phyloP scores from a whole-genome alignment of 2,888 invertebrate genomes.

The Lithosia quadra region DNA sequence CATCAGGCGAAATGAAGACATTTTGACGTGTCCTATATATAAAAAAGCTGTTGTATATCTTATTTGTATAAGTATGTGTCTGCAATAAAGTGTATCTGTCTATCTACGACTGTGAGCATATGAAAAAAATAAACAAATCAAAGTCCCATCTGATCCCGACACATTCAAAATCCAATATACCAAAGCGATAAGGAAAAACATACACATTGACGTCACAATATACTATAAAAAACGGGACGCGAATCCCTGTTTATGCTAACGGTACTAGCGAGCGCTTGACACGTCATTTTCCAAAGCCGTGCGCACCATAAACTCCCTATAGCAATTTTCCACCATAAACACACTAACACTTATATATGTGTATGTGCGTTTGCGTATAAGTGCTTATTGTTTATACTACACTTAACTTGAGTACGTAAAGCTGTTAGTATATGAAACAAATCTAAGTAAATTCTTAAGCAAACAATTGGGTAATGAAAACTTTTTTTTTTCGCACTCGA shows the following conservation, averaged over 20 bases:
- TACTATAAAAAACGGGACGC: constrained; percentile 14
- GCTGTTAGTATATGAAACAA: background rate
- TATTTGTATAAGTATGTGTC: too few species aligned
- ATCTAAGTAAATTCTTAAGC: background rate
- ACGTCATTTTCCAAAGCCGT: constrained; percentile 52
- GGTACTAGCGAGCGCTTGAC: constrained; percentile 46
- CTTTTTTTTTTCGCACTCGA: background rate
- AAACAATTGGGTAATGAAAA: background rate
- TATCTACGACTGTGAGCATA: background rate
- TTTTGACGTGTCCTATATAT: too few species aligned
- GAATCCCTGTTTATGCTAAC: constrained; percentile 48
- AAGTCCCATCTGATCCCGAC: background rate
- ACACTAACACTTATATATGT: constrained; percentile 9
- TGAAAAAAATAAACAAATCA: background rate
- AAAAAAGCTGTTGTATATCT: too few species aligned
- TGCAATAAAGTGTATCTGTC: too few species aligned
- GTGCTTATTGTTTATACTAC: constrained; percentile 14
- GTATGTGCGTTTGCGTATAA: constrained; percentile 11
- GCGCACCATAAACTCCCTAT: constrained; percentile 46
- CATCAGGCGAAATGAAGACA: too few species aligned
- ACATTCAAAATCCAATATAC: constrained; percentile 32
- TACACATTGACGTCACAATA: constrained; percentile 16
- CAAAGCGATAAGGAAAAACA: constrained; percentile 4
- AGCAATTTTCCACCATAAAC: constrained; percentile 54
- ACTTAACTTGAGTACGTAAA: background rate